phyloP scores from a whole-genome alignment of 2,113 vertebrate species.

The Morone chrysops region DNA sequence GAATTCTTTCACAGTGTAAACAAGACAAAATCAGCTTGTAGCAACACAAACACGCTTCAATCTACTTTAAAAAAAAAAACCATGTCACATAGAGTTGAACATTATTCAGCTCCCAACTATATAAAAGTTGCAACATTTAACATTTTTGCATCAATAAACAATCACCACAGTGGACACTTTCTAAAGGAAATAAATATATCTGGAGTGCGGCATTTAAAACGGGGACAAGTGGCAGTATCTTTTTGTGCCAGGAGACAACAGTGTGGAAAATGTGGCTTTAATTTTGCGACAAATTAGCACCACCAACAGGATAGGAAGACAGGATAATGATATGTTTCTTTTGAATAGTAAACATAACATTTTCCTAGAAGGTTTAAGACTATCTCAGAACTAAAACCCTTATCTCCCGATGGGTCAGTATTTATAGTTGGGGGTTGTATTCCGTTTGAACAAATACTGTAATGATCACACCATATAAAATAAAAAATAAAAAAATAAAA shows the following conservation, averaged over 20 bases:
- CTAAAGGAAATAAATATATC: background rate
- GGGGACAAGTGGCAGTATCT: background rate
- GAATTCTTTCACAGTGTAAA: constrained; percentile 23
- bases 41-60: constrained; percentile 4
- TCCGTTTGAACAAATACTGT: background rate
- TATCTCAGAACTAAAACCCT: background rate
- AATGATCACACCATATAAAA: background rate
- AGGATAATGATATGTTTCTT: background rate
- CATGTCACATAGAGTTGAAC: background rate
- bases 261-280: background rate
- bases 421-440: background rate
- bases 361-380: background rate
- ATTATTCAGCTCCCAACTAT: background rate
- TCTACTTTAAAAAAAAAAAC: background rate
- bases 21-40: constrained; percentile 2
- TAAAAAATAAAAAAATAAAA: no score
- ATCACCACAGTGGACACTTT: no score
- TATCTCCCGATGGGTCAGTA: background rate
- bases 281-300: background rate
- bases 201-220: background rate
- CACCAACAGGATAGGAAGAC: background rate
- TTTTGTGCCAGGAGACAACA: background rate
- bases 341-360: background rate
- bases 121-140: background rate
- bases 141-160: background rate